Evolutionary conservation across 2,113 vertebrate genomes (phyloP).

Genomic region (Corythoichthys haematopterus): DNA sequence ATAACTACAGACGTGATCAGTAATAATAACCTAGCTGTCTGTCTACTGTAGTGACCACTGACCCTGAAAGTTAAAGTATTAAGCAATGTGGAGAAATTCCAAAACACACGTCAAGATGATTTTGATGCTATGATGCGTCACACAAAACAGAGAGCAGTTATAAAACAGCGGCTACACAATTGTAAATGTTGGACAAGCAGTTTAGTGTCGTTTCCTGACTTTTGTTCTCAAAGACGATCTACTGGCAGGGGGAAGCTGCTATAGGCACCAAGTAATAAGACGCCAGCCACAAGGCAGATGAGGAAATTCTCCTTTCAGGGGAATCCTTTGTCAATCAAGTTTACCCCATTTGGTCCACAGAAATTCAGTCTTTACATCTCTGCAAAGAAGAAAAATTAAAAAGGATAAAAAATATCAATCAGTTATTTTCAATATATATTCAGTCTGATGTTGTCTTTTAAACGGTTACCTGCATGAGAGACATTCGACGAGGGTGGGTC

Average conservation of each 20-base stretch:
- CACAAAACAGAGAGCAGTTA: slow-evolving; percentile 19
- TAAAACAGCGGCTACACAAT: slow-evolving; percentile 35
- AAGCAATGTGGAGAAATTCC: slow-evolving; percentile 21
- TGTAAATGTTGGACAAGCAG: not conserved
- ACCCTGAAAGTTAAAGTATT: slow-evolving; percentile 2
- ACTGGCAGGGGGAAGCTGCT: slow-evolving; percentile 9
- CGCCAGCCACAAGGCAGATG: slow-evolving; percentile 13
- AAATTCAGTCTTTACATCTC: slow-evolving; percentile 39
- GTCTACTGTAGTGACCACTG: too few relatives aligned
- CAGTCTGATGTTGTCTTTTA: not conserved
- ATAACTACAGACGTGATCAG: too few relatives aligned
- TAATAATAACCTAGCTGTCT: too few relatives aligned
- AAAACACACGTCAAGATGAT: slow-evolving; percentile 14
- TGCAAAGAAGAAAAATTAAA: slow-evolving; percentile 16
- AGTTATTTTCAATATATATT: slow-evolving; percentile 6
- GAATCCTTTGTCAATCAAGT: slow-evolving; percentile 29
- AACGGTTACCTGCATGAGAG: slow-evolving; percentile 42
- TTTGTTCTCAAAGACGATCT: slow-evolving; percentile 20
- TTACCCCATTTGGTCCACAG: slow-evolving; percentile 30
- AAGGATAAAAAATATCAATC: not conserved
- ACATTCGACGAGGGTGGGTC: slow-evolving; percentile 13
- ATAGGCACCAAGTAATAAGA: slow-evolving; percentile 30
- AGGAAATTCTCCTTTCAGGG: slow-evolving; percentile 24
- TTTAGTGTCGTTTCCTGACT: slow-evolving; percentile 9
- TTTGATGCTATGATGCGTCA: slow-evolving; percentile 20